phyloP scores from a whole-genome alignment of 2,888 invertebrate genomes.

The Strigamia maritima region DNA sequence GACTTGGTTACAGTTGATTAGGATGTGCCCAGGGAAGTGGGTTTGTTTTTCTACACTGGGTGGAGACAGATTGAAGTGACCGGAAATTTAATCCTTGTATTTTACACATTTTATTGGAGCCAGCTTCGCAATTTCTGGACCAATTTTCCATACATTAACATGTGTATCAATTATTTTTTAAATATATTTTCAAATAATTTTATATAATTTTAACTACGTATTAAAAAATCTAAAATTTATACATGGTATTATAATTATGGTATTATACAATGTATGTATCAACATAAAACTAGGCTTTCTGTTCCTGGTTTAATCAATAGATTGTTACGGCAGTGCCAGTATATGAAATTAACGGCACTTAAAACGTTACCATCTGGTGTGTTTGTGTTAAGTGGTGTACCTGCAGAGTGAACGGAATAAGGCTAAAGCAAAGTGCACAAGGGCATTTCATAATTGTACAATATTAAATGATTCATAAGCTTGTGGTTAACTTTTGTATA shows the following conservation, averaged over 20 bases:
- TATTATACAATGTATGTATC: neutral
- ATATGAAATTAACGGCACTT: neutral
- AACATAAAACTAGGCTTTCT: too few relatives aligned
- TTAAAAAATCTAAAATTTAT: neutral
- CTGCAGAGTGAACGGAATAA: neutral
- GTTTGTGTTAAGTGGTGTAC: neutral
- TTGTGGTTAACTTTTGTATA: too few relatives aligned
- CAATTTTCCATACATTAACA: too few relatives aligned
- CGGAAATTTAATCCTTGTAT: conserved; percentile 15
- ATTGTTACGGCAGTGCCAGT: neutral
- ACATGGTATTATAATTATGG: neutral
- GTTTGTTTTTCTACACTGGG: conserved; percentile 5
- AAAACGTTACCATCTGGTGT: neutral
- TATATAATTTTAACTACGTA: too few relatives aligned
- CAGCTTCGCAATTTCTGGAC: too few relatives aligned
- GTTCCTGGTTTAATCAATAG: neutral
- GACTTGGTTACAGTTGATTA: conserved; percentile 29
- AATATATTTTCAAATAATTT: too few relatives aligned
- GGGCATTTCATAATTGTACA: neutral
- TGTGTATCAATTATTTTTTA: too few relatives aligned
- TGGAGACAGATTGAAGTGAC: conserved; percentile 22
- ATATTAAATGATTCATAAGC: neutral
- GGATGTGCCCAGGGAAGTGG: neutral
- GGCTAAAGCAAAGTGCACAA: neutral
- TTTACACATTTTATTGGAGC: too few relatives aligned